These are phyloP conservation scores for Aphelinus atriplicis DNA, from an alignment of 1,140 invertebrate genomes.

Conservation along the genomic window DNA sequence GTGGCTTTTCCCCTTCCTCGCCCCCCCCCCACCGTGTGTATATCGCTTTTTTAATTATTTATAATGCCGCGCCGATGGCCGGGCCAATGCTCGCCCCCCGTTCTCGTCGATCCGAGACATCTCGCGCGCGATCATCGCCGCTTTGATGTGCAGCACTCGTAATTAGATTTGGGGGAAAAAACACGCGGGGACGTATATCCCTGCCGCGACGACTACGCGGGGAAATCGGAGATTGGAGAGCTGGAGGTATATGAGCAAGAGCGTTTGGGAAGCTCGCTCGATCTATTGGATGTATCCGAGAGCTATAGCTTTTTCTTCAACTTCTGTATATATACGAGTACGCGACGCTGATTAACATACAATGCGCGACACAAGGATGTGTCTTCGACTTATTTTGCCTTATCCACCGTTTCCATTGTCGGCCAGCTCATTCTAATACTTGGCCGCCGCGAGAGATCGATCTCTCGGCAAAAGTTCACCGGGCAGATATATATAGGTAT, in stretches of 20 bases:
- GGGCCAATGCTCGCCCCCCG: too few relatives aligned
- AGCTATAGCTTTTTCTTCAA: constrained; percentile 13
- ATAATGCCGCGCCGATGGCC: too few relatives aligned
- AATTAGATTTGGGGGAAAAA: too few relatives aligned
- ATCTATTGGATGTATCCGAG: constrained; percentile 16
- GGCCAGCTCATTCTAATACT: constrained; percentile 20
- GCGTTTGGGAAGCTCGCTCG: not conserved
- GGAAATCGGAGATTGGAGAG: too few relatives aligned
- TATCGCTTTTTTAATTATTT: constrained; percentile 4
- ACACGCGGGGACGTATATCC: too few relatives aligned
- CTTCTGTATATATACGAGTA: constrained; percentile 28
- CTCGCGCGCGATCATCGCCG: too few relatives aligned
- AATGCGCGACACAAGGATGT: constrained; percentile 49
- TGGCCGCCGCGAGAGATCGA: constrained; percentile 4
- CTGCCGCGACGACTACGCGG: too few relatives aligned
- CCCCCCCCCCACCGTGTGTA: not conserved
- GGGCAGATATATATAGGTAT: not conserved
- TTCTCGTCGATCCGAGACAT: too few relatives aligned
- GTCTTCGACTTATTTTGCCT: constrained; percentile 36
- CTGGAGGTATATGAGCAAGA: too few relatives aligned
- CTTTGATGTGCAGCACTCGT: too few relatives aligned
- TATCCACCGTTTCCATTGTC: constrained; percentile 34
- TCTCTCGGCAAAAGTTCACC: constrained; percentile 2
- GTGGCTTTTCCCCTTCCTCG: not conserved
- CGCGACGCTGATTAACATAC: constrained; percentile 49